Percentiles rank a stretch among this genome's conserved stretches.
These are phyloP conservation scores for Papilio xuthus DNA, from an alignment of 1,140 invertebrate species.

Conservation along the genomic window DNA sequence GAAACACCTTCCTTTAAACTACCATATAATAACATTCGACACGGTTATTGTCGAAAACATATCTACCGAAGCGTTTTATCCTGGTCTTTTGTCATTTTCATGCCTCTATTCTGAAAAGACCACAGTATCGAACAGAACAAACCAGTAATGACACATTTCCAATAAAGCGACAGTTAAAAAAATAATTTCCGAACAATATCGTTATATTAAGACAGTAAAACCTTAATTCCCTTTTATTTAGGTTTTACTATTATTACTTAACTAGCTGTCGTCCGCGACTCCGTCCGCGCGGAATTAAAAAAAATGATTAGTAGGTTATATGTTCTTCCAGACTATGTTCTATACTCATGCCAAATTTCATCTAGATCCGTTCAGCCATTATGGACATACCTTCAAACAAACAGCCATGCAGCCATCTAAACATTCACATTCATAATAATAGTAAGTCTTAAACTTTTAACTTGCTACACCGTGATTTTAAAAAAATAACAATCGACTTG, in stretches of 20 bases:
- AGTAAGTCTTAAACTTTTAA: too few species aligned
- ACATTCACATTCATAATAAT: too few species aligned
- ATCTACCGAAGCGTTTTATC: not conserved
- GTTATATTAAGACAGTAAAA: not conserved
- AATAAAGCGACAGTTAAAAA: not conserved
- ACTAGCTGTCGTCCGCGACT: too few species aligned
- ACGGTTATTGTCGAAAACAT: conserved; percentile 18
- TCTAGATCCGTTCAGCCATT: too few species aligned
- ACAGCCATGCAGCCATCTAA: too few species aligned
- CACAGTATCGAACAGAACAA: not conserved
- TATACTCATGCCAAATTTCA: too few species aligned
- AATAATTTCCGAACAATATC: not conserved
- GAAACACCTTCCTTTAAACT: conserved; percentile 19
- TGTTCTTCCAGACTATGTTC: too few species aligned
- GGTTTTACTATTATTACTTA: not conserved
- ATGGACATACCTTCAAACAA: too few species aligned
- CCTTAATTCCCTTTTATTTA: not conserved
- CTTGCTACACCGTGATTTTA: not conserved
- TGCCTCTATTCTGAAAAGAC: not conserved
- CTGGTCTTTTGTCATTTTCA: conserved; percentile 9
- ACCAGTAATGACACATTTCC: not conserved
- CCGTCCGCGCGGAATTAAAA: too few species aligned
- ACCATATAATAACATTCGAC: conserved; percentile 29
- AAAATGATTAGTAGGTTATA: too few species aligned
- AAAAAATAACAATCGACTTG: not conserved